Base-by-base conservation (phyloP, 37 sponge, comb jelly and placozoan species). In the Trichoplax adhaerens region DNA sequence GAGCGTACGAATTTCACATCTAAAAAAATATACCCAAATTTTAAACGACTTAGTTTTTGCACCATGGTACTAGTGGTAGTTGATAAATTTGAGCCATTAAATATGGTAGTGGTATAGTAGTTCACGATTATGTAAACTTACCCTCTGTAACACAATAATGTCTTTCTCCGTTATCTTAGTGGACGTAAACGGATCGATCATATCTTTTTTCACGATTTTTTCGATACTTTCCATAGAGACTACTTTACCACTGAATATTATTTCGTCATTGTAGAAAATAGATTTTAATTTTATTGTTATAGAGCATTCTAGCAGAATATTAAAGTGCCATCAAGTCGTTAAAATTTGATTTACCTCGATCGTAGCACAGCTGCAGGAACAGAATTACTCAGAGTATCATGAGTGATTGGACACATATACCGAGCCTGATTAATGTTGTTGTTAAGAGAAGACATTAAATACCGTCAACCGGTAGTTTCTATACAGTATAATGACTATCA, bases 141-240 rank as follows among this genome's bases (percentile, higher is more conserved):
- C 90, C 72, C 93, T 78, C 5, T 77, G 65, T 2, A 92, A 57
- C 1, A 65, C 55, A 55, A 95, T 87, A 62, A 95, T 83, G 76
- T 95, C 97, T 51, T 65, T 77, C 55, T 90, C 88, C 58, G 87
- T 87, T 58, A 95, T 81, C 54, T 76, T 90, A 58, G 79, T 50
- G 7, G 88, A 88, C 49, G 86, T 75, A 54, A 91, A 73, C 54
- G 97, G 97, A 77, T 83, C 82, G 1, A 87, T 10, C 97, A 95
- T 95, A 67, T 80, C 78, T 56, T 74, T 72, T 12, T 73, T 63
- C 51, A 95, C 86, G 50, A 91, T 63, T 70, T 74, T 86, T 29
- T 95, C 88, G 70, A 87, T 83, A 76, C 97, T 91, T 61, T 87
- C 88, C 81, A 80, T 48, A 2, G 91, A 91, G 6, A 95, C 88